phyloP scores from a whole-genome alignment of 64 coral and sea anemone species.

The Cladopsammia gracilis region DNA sequence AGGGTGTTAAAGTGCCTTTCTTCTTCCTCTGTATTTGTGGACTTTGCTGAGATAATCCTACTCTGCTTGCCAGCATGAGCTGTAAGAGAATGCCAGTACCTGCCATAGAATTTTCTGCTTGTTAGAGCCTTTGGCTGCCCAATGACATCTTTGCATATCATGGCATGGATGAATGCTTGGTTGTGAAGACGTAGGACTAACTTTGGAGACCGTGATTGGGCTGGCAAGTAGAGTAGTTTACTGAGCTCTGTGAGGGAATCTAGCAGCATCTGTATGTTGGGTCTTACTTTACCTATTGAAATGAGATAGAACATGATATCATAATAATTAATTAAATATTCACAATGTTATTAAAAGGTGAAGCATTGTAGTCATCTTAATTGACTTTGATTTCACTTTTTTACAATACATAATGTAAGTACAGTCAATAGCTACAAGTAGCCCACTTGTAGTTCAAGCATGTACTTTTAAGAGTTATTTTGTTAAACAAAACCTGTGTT shows the following conservation, averaged over 20 bases:
- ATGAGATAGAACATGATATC: background rate
- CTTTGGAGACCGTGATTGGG: constrained; percentile 6
- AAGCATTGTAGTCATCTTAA: too few relatives aligned
- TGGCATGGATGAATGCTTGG: constrained; percentile 26
- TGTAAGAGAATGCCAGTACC: constrained; percentile 34
- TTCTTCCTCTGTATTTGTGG: constrained; percentile 59
- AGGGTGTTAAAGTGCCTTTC: constrained; percentile 61
- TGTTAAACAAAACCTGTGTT: too few relatives aligned
- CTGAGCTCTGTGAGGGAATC: background rate
- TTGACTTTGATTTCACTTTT: too few relatives aligned
- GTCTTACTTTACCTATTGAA: background rate
- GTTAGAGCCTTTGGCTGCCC: constrained; percentile 48
- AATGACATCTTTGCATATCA: constrained; percentile 56
- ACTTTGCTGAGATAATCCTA: constrained; percentile 48
- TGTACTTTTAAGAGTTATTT: too few relatives aligned
- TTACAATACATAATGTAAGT: too few relatives aligned
- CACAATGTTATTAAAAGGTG: too few relatives aligned
- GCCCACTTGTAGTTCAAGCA: too few relatives aligned
- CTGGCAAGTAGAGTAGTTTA: constrained; percentile 11
- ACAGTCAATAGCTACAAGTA: too few relatives aligned
- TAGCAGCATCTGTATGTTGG: background rate
- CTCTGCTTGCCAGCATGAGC: background rate
- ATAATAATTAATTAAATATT: too few relatives aligned
- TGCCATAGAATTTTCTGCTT: constrained; percentile 35
- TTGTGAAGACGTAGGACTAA: constrained; percentile 29